These are phyloP conservation scores for Heliconius ismenius DNA, from an alignment of 2,888 invertebrate genomes.

Conservation along the genomic window DNA sequence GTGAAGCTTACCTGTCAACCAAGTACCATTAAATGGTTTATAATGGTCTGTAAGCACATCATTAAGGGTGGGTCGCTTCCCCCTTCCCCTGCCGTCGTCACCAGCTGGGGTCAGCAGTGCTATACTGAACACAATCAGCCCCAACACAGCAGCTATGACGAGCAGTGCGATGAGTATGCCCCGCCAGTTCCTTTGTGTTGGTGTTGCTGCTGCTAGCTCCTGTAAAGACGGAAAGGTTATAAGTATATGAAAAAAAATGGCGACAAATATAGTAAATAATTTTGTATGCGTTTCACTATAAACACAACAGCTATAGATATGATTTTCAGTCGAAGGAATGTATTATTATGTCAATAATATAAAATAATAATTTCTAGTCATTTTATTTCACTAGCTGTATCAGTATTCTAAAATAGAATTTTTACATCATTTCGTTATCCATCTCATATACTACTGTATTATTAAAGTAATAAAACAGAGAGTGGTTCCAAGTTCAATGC, in stretches of 20 bases:
- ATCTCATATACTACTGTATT: conserved; percentile 2
- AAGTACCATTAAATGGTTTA: conserved; percentile 87
- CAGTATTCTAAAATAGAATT: not conserved
- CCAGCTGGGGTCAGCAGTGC: conserved; percentile 91
- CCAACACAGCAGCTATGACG: conserved; percentile 93
- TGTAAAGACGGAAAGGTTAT: conserved; percentile 65
- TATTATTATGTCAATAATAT: not conserved
- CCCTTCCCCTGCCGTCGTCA: conserved; percentile 86
- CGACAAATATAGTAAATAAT: too few relatives aligned
- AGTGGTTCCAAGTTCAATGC: not conserved
- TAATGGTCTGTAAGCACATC: conserved; percentile 84
- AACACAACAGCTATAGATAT: not conserved
- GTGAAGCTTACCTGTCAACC: conserved; percentile 63
- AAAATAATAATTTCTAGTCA: not conserved
- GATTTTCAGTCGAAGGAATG: not conserved
- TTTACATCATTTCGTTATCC: not conserved
- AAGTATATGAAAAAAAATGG: too few relatives aligned
- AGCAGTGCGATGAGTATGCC: conserved; percentile 95
- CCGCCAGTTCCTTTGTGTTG: conserved; percentile 95
- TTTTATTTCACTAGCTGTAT: not conserved
- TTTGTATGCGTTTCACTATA: not conserved
- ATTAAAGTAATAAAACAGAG: not conserved
- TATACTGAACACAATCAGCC: conserved; percentile 94
- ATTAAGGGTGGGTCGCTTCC: conserved; percentile 85
- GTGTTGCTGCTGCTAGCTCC: conserved; percentile 94